These are phyloP conservation scores for Ornithoptera alexandrae DNA, from an alignment of 2,888 invertebrate species.

Conservation along the genomic window DNA sequence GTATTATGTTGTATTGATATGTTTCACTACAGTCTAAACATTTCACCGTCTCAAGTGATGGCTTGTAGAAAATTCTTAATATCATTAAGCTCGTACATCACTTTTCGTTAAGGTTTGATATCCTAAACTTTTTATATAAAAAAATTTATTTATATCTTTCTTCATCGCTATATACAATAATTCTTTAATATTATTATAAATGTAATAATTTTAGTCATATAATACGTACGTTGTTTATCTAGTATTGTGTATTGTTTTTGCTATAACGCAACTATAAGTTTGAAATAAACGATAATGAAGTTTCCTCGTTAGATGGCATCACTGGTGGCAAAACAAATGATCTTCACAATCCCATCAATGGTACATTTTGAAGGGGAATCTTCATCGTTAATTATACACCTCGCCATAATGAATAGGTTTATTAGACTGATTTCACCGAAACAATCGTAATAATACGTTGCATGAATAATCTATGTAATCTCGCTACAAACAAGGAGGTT, in stretches of 20 bases:
- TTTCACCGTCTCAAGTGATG: too few species aligned
- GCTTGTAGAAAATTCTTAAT: too few species aligned
- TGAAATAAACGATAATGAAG: slow-evolving; percentile 11
- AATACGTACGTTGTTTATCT: too few species aligned
- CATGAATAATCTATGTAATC: slow-evolving; percentile 20
- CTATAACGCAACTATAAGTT: not conserved
- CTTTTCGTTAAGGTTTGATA: too few species aligned
- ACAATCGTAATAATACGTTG: slow-evolving; percentile 36
- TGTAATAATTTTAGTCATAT: too few species aligned
- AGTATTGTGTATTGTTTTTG: not conserved
- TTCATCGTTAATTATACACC: slow-evolving; percentile 52
- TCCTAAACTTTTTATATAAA: too few species aligned
- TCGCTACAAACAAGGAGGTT: slow-evolving; percentile 16
- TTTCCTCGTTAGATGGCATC: slow-evolving; percentile 61
- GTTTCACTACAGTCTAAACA: too few species aligned
- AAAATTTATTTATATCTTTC: too few species aligned
- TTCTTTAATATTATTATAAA: too few species aligned
- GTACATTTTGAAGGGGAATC: slow-evolving; percentile 42
- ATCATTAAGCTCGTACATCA: too few species aligned
- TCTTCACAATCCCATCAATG: slow-evolving; percentile 34
- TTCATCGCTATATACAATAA: too few species aligned
- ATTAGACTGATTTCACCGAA: slow-evolving; percentile 49
- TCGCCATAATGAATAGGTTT: slow-evolving; percentile 51
- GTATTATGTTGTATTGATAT: too few species aligned
- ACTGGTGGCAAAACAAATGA: slow-evolving; percentile 54